These are phyloP conservation scores for Thaumatotibia leucotreta DNA, from an alignment of 1,140 invertebrate genomes.

Conservation along the genomic window DNA sequence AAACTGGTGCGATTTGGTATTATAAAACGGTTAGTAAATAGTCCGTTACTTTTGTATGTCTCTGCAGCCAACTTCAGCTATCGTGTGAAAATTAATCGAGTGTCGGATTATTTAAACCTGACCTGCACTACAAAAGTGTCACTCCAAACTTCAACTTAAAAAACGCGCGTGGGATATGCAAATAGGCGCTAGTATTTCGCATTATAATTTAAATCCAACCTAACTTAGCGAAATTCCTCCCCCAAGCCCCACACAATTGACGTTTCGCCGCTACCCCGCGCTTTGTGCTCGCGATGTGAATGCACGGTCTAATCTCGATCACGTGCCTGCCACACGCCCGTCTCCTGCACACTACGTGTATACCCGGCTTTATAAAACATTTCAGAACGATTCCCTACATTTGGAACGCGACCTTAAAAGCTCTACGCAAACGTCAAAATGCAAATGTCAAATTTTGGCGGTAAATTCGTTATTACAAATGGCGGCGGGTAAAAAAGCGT, in stretches of 20 bases:
- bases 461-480: conserved; percentile 31
- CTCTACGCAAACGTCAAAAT: conserved; percentile 30
- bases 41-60: too few species aligned
- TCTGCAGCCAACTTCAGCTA: too few species aligned
- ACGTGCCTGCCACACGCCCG: conserved; percentile 62
- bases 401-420: conserved; percentile 29
- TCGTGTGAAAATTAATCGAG: not conserved
- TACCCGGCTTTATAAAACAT: conserved; percentile 40
- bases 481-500: conserved; percentile 55
- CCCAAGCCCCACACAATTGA: conserved; percentile 66
- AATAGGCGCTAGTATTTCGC: conserved; percentile 62
- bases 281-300: conserved; percentile 68
- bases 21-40: not conserved
- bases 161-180: conserved; percentile 67
- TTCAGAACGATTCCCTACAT: conserved; percentile 16
- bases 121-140: conserved; percentile 15
- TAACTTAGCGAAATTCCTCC: conserved; percentile 66
- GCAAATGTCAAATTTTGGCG: conserved; percentile 40
- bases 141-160: conserved; percentile 14
- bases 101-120: conserved; percentile 12
- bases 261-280: conserved; percentile 52
- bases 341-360: conserved; percentile 58
- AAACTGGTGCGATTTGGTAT: too few species aligned
- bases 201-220: conserved; percentile 72
- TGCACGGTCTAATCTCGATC: conserved; percentile 65